These are phyloP conservation scores for Aldrovandia affinis DNA, from an alignment of 2,797 vertebrate genomes.

Conservation along the genomic window DNA sequence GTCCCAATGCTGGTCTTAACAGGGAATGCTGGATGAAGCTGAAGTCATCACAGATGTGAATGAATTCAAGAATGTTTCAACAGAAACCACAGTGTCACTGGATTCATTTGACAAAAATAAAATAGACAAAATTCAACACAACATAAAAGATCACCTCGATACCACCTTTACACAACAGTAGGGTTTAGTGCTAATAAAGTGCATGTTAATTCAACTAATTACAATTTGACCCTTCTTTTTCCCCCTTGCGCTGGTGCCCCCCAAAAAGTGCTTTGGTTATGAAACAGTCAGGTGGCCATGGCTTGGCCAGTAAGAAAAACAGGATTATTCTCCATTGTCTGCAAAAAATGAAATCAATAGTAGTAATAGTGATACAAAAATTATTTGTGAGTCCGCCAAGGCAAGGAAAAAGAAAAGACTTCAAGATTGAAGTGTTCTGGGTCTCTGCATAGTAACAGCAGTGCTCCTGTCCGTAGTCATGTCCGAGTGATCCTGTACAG, in stretches of 20 bases:
- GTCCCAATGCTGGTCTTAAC: too few species aligned
- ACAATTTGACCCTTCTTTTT: not conserved
- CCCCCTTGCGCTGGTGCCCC: not conserved
- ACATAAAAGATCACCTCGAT: not conserved
- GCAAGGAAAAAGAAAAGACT: not conserved
- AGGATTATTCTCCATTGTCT: slow-evolving; percentile 1
- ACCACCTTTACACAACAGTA: not conserved
- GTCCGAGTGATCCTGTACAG: not conserved
- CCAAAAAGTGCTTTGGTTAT: slow-evolving; percentile 16
- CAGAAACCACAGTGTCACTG: not conserved
- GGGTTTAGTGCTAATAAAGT: not conserved
- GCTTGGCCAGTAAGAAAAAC: slow-evolving; percentile 1
- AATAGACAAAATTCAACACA: not conserved
- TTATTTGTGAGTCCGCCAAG: not conserved
- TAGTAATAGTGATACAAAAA: not conserved
- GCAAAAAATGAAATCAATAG: not conserved
- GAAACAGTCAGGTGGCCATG: not conserved
- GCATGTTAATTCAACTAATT: not conserved
- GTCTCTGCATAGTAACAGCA: not conserved
- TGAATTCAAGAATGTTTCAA: not conserved
- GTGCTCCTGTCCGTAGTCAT: not conserved
- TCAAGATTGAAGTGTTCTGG: slow-evolving; percentile 1
- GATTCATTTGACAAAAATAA: not conserved
- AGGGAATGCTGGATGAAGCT: too few species aligned
- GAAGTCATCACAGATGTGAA: too few species aligned